Base-by-base conservation (phyloP, 2,888 invertebrate species). In the Orchesellides sinensis region DNA sequence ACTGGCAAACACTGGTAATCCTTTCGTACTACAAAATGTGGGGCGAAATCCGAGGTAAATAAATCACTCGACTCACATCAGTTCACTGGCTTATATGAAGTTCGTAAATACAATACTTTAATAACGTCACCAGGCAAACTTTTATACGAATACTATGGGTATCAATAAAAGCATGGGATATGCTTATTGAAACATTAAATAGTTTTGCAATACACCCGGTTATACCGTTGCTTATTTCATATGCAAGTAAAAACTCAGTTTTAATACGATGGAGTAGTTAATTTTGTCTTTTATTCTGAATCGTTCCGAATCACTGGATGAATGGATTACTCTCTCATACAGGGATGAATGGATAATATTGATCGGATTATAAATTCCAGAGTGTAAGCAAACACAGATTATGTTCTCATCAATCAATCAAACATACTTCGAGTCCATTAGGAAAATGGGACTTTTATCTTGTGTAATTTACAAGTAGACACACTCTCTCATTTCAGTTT, bases 351-450 rank as follows among this genome's bases (percentile, higher is more conserved):
- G 65, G n/a, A n/a, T n/a, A n/a, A n/a, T n/a, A 79, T 47, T 72
- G 79, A 79, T 72, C 79, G 79, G 79, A 79, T 79, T 72, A 79
- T 79, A 79, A 79, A 79, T 56, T 79, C 61, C 14, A n/a, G 40
- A 32, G 70, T 61, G 69, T 14, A 70, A 61, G 66, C 59, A 74
- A 72, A 70, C 80, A 74, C 70, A 81, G 75, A 80, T 80, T 84
- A 75, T 56, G 81, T 70, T 80, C 75, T 79, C 68, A 74, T 75
- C 80, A 84, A 84, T 80, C 84, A 80, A 80, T 84, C 80, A 80
- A 74, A 81, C 59, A 81, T 81, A 32, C 73, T 74, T 72, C 72
- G 61, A 73, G 66, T 74, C 81, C 81, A 81, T 81, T 81, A 81
- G 81, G 72, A 70, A 78, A 78, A 78, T 78, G 54, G 70, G 32